Base-by-base conservation (phyloP, 1,140 invertebrate genomes). In the Nasonia giraulti region DNA sequence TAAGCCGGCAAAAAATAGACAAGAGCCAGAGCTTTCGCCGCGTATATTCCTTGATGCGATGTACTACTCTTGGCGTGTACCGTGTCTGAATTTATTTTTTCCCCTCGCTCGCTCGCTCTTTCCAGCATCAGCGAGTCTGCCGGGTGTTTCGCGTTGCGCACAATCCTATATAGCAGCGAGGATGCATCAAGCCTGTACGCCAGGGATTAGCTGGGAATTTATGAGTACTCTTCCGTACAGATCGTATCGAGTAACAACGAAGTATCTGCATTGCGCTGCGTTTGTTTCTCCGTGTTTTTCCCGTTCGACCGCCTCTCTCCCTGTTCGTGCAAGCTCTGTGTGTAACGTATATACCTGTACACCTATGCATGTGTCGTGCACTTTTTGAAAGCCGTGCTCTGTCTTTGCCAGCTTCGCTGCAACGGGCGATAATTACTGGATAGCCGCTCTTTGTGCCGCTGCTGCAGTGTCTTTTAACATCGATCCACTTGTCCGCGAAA, bases 151-250 rank as follows among this genome's bases (percentile, higher is more conserved):
- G 20, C 7, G 20, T n/a, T 62, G 55, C 20, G 55, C n/a, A n/a
- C 55, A 62, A 62, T 62, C 17, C 55, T 20, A 62, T 62, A 17
- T n/a, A 17, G 4, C 14, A n/a, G 55, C 23, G 31, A 31, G 87
- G 87, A 90, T 88, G 87, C 87, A 88, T 87, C 88, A 87, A 82
- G 85, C 83, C 82, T 87, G 87, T 87, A 88, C 86, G 86, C 87
- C 87, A 75, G 86, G 87, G 87, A 89, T 91, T 90, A 88, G 87
- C 83, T 78, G 23, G 4, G 37, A 89, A 91, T 91, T 90, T 91
- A 91, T 89, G 88, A 88, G 83, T 82, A 77, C 86, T 86, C 82
- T 86, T 86, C 82, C 78, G 75, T 80, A 83, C 68, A 86, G 87
- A 89, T 85, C 85, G 76, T 88, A 89, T 89, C 86, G 86, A 89